Conservation (phyloP, 1,140 invertebrate species). For the Orius laevigatus region DNA sequence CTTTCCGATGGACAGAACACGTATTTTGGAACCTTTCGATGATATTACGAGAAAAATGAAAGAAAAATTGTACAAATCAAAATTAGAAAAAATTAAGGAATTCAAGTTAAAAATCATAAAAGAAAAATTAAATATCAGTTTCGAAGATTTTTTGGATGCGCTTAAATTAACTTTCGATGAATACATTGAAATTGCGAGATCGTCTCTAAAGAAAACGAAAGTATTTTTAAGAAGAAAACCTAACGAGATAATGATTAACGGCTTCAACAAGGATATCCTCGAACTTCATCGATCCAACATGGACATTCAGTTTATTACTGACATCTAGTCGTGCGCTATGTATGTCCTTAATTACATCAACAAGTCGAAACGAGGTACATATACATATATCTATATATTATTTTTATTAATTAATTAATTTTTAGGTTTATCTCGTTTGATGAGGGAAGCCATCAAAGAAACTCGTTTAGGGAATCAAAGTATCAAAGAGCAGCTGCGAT, state of each 20-base stretch:
- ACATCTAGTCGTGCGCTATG: too few species aligned
- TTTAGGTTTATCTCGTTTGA: neutral
- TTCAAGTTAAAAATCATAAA: neutral
- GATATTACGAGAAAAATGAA: neutral
- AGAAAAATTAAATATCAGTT: neutral
- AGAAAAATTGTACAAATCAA: too few species aligned
- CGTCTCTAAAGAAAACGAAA: neutral
- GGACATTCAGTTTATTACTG: slow-evolving; percentile 5
- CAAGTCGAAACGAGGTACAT: neutral
- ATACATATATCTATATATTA: too few species aligned
- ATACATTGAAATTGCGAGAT: neutral
- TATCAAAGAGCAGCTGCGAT: neutral
- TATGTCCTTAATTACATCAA: slow-evolving; percentile 4
- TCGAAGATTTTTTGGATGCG: neutral
- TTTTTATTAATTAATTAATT: too few species aligned
- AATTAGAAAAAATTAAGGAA: neutral
- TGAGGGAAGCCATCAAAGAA: neutral
- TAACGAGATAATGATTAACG: neutral
- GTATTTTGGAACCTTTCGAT: neutral
- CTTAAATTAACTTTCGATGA: neutral
- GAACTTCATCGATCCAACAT: neutral
- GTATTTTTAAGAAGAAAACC: neutral
- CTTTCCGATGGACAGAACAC: neutral
- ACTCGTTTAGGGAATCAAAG: too few species aligned
- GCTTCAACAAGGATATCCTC: neutral